Evolutionary conservation across 1,140 invertebrate species (phyloP).

Genomic region (Acromyrmex charruanus): DNA sequence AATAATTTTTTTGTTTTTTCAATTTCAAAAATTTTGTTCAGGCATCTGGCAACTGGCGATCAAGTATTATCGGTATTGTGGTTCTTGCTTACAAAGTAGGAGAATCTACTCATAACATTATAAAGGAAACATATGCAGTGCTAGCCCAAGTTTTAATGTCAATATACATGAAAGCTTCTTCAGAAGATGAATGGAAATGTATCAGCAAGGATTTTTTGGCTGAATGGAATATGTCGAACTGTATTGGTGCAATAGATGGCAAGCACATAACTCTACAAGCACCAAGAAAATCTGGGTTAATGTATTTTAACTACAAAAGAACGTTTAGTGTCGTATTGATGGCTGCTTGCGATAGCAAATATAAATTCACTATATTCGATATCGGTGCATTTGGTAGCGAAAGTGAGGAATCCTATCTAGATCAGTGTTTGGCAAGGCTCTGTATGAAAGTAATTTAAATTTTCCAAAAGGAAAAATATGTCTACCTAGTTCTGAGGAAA

Average conservation of each 20-base stretch:
- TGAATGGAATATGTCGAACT: constrained; percentile 15
- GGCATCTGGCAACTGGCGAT: constrained; percentile 2
- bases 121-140: constrained; percentile 6
- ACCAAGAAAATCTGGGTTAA: not conserved
- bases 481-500: not conserved
- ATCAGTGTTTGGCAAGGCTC: not conserved
- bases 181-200: not conserved
- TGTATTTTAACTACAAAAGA: constrained; percentile 10
- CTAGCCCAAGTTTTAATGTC: not conserved
- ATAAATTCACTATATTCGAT: constrained; percentile 13
- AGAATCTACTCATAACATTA: constrained; percentile 18
- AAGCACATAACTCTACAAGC: not conserved
- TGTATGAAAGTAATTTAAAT: not conserved
- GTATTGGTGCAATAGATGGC: not conserved
- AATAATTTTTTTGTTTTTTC: not conserved
- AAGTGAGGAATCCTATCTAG: constrained; percentile 2
- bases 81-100: not conserved
- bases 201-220: constrained; percentile 10
- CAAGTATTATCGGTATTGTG: not conserved
- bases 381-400: not conserved
- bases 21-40: not conserved
- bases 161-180: not conserved
- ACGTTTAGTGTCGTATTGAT: constrained; percentile 9
- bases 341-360: constrained; percentile 16
- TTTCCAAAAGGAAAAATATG: not conserved